Evolutionary conservation across 2,113 vertebrate species (phyloP).

Genomic region (Gasterosteus nipponicus): DNA sequence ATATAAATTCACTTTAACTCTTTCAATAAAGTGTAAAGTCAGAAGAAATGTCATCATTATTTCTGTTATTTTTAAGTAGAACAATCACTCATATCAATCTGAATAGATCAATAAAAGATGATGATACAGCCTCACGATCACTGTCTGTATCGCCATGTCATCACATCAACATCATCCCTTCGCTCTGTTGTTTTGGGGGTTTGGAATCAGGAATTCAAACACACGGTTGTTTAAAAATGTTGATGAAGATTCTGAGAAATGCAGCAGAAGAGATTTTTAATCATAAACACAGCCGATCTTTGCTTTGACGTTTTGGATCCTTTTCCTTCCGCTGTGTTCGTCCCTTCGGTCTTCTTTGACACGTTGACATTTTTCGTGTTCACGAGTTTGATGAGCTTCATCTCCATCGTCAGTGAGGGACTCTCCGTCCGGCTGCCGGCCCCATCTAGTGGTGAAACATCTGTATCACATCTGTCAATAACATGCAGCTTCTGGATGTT

Average conservation of each 20-base stretch:
- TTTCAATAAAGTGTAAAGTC: too few relatives aligned
- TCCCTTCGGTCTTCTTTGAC: not conserved
- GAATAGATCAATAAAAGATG: too few relatives aligned
- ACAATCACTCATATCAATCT: too few relatives aligned
- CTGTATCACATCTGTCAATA: constrained; percentile 15
- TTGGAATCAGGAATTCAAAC: not conserved
- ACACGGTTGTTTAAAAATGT: not conserved
- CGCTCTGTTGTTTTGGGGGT: not conserved
- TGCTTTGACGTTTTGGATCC: not conserved
- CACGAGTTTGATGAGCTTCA: not conserved
- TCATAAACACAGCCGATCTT: not conserved
- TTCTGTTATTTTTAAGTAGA: too few relatives aligned
- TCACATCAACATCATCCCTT: not conserved
- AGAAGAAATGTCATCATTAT: too few relatives aligned
- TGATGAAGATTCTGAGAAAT: not conserved
- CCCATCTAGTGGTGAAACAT: constrained; percentile 36
- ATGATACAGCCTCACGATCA: too few relatives aligned
- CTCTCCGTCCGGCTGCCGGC: not conserved
- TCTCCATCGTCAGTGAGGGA: not conserved
- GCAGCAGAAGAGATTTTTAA: not conserved
- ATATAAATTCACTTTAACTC: too few relatives aligned
- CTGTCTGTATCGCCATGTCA: not conserved
- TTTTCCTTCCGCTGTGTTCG: not conserved
- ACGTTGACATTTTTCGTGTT: not conserved
- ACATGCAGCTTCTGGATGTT: too few relatives aligned